These are phyloP conservation scores for Drosophila biarmipes DNA, from an alignment of 1,140 invertebrate genomes.

Conservation along the genomic window DNA sequence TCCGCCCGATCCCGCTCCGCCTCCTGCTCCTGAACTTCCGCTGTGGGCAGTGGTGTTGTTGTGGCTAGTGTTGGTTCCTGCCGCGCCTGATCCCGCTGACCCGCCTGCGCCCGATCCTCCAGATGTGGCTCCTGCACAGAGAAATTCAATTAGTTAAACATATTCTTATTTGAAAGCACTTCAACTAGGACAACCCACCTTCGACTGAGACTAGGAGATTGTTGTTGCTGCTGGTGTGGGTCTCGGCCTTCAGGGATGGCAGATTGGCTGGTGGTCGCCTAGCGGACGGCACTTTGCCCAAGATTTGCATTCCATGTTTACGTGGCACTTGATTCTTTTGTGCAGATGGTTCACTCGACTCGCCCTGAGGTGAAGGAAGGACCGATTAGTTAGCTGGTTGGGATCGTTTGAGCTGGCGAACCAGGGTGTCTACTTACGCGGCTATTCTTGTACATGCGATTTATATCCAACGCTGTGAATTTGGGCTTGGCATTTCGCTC, in stretches of 20 bases:
- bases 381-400: no score
- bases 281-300: constrained; percentile 98
- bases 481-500: constrained; percentile 90
- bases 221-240: constrained; percentile 85
- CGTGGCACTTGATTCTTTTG: constrained; percentile 94
- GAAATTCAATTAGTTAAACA: background rate
- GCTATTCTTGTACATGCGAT: constrained; percentile 96
- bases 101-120: constrained; percentile 44
- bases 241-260: constrained; percentile 98
- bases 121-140: constrained; percentile 37
- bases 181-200: constrained; percentile 39
- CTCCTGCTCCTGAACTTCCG: constrained; percentile 39
- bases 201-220: constrained; percentile 83
- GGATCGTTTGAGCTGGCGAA: background rate
- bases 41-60: constrained; percentile 56
- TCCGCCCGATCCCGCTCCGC: constrained; percentile 31
- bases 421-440: constrained; percentile 87
- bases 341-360: constrained; percentile 93
- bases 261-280: constrained; percentile 98
- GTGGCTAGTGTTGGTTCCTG: constrained; percentile 53
- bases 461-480: constrained; percentile 98
- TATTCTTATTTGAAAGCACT: background rate
- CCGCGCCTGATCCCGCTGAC: constrained; percentile 30
- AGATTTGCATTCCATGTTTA: constrained; percentile 99
- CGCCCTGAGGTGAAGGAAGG: constrained; percentile 87